A percentile compares a stretch with the other conserved stretches of the same genome.
Evolutionary conservation across 2,113 vertebrate genomes (phyloP).

Genomic region (Megalops atlanticus): DNA sequence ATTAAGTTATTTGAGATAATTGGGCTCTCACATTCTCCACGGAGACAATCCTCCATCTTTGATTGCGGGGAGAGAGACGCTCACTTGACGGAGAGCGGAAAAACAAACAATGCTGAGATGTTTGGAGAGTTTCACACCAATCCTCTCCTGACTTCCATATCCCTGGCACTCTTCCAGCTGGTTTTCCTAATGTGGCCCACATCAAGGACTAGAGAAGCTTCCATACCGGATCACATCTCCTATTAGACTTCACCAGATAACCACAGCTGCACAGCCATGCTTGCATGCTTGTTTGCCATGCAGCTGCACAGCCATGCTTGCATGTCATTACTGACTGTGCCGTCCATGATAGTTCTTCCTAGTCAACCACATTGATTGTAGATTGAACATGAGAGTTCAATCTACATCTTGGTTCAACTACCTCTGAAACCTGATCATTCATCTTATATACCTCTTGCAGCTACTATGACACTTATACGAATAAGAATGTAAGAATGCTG

Average conservation of each 20-base stretch:
- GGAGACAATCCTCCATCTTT: not conserved
- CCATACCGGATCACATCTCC: not conserved
- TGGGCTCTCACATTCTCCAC: not conserved
- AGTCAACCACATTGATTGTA: no score
- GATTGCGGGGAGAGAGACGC: not conserved
- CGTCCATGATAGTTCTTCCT: constrained; percentile 12
- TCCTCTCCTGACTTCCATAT: not conserved
- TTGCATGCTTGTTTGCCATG: no score
- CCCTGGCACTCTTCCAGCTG: not conserved
- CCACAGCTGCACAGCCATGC: constrained; percentile 1
- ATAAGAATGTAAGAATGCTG: no score
- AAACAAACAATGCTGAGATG: not conserved
- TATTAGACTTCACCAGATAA: not conserved
- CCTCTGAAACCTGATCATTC: no score
- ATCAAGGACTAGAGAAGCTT: constrained; percentile 9
- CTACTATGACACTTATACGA: no score
- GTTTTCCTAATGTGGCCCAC: not conserved
- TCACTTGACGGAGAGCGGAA: not conserved
- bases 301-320: constrained; percentile 8
- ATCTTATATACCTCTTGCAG: no score
- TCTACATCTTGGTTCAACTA: no score
- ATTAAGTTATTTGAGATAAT: not conserved
- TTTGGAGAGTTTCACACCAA: not conserved
- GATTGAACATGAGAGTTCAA: no score
- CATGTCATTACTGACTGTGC: constrained; percentile 20